Conservation (phyloP, 1,140 invertebrate species). For the Melanaphis sacchari region DNA sequence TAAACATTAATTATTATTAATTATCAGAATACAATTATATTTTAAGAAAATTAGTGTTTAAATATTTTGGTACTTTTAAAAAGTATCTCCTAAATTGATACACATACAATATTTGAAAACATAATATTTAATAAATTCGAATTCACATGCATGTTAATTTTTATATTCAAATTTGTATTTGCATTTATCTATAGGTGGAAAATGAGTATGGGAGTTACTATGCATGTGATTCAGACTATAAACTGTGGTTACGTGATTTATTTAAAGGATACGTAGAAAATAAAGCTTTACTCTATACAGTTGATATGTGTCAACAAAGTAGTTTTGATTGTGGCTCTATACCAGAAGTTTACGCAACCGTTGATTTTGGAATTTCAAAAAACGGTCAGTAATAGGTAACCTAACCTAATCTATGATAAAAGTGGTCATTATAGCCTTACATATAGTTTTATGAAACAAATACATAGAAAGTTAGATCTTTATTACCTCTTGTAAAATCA, state of each 20-base stretch:
- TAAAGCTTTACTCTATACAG: slow-evolving; percentile 82
- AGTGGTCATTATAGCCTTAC: not conserved
- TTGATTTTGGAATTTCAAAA: slow-evolving; percentile 75
- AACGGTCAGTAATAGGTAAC: slow-evolving; percentile 59
- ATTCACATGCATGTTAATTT: not conserved
- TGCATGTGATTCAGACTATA: slow-evolving; percentile 77
- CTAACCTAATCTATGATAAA: not conserved
- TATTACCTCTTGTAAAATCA: not conserved
- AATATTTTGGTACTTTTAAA: not conserved
- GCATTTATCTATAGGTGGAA: slow-evolving; percentile 72
- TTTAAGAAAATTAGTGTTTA: not conserved
- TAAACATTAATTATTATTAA: too few relatives aligned
- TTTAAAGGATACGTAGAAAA: slow-evolving; percentile 70
- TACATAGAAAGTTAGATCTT: not conserved
- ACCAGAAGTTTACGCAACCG: slow-evolving; percentile 72
- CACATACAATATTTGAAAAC: not conserved
- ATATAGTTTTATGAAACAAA: not conserved
- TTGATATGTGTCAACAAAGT: slow-evolving; percentile 70
- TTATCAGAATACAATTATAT: not conserved
- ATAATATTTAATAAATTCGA: not conserved
- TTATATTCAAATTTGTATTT: not conserved
- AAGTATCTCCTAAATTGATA: not conserved
- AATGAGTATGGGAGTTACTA: slow-evolving; percentile 90
- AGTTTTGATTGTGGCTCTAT: slow-evolving; percentile 73
- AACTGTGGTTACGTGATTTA: slow-evolving; percentile 70